Percentiles rank a stretch among this genome's conserved stretches.
phyloP scores from a whole-genome alignment of 2,113 vertebrate genomes.

The Crypturellus undulatus region DNA sequence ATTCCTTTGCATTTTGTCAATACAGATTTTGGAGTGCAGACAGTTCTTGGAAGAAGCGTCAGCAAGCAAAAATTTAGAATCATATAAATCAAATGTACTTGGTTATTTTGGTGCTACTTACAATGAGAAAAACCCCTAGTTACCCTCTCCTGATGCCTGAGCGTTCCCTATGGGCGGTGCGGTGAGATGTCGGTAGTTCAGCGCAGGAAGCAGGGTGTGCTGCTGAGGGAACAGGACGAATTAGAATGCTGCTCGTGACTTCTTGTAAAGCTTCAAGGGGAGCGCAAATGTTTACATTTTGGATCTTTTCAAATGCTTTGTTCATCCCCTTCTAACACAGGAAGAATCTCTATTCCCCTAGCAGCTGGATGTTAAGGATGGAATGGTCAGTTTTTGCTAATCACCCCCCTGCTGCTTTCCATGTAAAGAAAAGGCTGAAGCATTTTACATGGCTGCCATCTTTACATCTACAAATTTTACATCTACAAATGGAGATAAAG shows the following conservation, averaged over 20 bases:
- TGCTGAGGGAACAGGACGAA: rapidly evolving
- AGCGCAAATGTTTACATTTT: rapidly evolving
- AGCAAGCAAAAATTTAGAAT: not conserved
- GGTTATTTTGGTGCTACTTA: not conserved
- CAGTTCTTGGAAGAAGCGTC: too few relatives aligned
- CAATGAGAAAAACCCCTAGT: not conserved
- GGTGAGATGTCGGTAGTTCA: not conserved
- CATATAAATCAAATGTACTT: rapidly evolving
- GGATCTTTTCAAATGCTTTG: not conserved
- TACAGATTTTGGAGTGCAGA: too few relatives aligned
- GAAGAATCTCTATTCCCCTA: not conserved
- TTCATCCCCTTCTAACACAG: rapidly evolving
- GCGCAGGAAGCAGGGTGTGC: rapidly evolving
- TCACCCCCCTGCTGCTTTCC: not conserved
- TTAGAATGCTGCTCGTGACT: rapidly evolving
- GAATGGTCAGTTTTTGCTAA: not conserved
- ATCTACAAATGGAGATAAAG: not conserved
- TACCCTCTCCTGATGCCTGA: not conserved
- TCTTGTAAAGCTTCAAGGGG: not conserved
- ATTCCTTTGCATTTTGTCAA: not conserved
- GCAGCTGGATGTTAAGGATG: not conserved
- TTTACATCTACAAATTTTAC: not conserved
- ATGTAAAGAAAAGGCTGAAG: not conserved
- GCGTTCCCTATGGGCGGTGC: rapidly evolving
- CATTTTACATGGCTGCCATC: not conserved